Conservation (phyloP, 2,113 vertebrate species). For the Vulpes ferrilata region DNA sequence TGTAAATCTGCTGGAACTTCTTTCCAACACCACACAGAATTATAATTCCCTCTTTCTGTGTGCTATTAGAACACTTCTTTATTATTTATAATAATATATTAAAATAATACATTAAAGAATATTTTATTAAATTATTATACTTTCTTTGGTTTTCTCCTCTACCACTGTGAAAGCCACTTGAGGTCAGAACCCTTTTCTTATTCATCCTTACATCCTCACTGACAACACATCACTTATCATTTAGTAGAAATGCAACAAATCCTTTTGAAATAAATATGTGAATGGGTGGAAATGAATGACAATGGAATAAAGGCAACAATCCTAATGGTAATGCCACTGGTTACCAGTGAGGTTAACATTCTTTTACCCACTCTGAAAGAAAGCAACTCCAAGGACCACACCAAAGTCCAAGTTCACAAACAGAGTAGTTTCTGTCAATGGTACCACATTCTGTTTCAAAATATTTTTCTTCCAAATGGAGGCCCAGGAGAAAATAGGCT, state of each 20-base stretch:
- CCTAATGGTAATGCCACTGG: neutral
- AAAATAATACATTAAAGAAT: neutral
- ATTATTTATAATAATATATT: neutral
- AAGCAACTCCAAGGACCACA: neutral
- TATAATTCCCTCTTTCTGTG: neutral
- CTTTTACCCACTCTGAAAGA: neutral
- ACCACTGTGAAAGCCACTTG: neutral
- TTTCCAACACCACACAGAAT: neutral
- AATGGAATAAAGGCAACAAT: neutral
- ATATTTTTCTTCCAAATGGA: conserved; percentile 40
- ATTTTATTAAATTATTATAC: neutral
- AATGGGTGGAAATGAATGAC: neutral
- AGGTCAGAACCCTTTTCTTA: neutral
- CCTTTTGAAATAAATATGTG: neutral
- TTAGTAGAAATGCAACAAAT: neutral
- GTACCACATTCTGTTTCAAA: neutral
- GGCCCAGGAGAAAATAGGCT: neutral
- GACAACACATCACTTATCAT: neutral
- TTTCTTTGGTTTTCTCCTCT: neutral
- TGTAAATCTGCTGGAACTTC: neutral
- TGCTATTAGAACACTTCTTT: neutral
- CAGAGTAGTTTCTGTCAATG: neutral
- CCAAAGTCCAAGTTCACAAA: neutral
- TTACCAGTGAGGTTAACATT: neutral
- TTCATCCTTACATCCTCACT: neutral